phyloP scores from a whole-genome alignment of 2,113 vertebrate genomes.

The Polyodon spathula region DNA sequence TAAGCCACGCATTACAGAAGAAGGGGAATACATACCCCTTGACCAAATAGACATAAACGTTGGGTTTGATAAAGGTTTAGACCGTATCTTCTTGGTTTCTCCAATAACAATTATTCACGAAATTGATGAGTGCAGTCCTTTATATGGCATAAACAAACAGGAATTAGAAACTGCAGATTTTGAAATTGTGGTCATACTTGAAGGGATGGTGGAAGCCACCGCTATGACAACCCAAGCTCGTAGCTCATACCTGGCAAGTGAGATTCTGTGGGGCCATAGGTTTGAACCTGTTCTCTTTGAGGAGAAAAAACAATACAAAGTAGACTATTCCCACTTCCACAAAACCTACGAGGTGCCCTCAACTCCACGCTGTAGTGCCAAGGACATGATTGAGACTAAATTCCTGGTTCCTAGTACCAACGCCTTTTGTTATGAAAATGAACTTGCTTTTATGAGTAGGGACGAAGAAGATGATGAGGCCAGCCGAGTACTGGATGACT shows the following conservation, averaged over 20 bases:
- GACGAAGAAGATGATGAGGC: slow-evolving; percentile 65
- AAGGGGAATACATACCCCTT: slow-evolving; percentile 91
- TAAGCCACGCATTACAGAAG: slow-evolving; percentile 85
- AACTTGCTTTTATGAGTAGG: slow-evolving; percentile 84
- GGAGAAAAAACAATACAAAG: slow-evolving; percentile 93
- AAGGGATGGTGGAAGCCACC: slow-evolving; percentile 96
- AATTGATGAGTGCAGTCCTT: slow-evolving; percentile 85
- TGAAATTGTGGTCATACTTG: slow-evolving; percentile 93
- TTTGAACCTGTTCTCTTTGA: slow-evolving; percentile 93
- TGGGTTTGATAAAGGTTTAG: slow-evolving; percentile 94
- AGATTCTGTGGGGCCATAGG: slow-evolving; percentile 93
- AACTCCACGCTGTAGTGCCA: slow-evolving; percentile 90
- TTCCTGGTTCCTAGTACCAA: slow-evolving; percentile 78
- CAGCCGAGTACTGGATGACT: slow-evolving; percentile 59
- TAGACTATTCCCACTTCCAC: slow-evolving; percentile 96
- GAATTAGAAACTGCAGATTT: slow-evolving; percentile 88
- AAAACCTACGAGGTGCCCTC: slow-evolving; percentile 96
- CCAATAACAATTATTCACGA: slow-evolving; percentile 92
- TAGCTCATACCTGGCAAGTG: slow-evolving; percentile 88
- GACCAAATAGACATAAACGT: slow-evolving; percentile 96
- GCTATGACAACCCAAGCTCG: slow-evolving; percentile 96
- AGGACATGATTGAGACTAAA: slow-evolving; percentile 93
- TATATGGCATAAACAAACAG: slow-evolving; percentile 84
- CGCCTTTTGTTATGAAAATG: slow-evolving; percentile 94
- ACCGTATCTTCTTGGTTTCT: slow-evolving; percentile 92